phyloP scores from a whole-genome alignment of 2,797 vertebrate species.

The Halcyon badia region DNA sequence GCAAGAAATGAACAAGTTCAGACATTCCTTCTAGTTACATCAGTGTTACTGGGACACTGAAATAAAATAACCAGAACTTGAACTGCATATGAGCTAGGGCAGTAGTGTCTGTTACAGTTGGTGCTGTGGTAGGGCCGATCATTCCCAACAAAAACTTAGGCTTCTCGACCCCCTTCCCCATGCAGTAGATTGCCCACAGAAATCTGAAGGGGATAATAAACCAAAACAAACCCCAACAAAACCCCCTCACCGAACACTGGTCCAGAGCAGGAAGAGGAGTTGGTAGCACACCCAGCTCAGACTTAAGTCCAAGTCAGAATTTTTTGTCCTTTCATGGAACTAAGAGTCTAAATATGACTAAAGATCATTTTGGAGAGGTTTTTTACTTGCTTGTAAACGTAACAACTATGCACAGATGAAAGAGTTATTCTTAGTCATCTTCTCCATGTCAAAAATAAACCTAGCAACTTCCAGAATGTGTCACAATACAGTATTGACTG shows the following conservation, averaged over 20 bases:
- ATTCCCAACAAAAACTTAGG: neutral
- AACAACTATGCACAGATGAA: constrained; percentile 39
- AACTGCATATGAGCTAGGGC: neutral
- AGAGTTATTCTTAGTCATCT: constrained; percentile 65
- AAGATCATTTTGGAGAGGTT: constrained; percentile 48
- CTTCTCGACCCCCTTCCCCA: neutral
- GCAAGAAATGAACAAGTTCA: neutral
- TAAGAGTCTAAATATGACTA: constrained; percentile 20
- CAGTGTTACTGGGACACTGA: neutral
- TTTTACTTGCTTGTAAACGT: constrained; percentile 44
- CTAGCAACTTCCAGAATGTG: constrained; percentile 56
- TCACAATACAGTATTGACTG: constrained; percentile 63
- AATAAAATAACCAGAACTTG: neutral
- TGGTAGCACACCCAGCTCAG: neutral
- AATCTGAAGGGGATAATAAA: neutral
- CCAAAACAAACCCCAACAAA: neutral
- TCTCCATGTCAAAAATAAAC: constrained; percentile 69
- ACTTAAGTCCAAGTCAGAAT: neutral
- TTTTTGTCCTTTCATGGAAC: constrained; percentile 61
- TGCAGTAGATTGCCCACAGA: neutral
- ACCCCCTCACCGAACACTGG: neutral
- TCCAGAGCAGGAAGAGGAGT: neutral
- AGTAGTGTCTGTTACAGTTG: neutral
- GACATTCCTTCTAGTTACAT: neutral
- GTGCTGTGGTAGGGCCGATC: neutral